These are phyloP conservation scores for Rhadinocentrus ornatus DNA, from an alignment of 2,797 vertebrate genomes.

Conservation along the genomic window DNA sequence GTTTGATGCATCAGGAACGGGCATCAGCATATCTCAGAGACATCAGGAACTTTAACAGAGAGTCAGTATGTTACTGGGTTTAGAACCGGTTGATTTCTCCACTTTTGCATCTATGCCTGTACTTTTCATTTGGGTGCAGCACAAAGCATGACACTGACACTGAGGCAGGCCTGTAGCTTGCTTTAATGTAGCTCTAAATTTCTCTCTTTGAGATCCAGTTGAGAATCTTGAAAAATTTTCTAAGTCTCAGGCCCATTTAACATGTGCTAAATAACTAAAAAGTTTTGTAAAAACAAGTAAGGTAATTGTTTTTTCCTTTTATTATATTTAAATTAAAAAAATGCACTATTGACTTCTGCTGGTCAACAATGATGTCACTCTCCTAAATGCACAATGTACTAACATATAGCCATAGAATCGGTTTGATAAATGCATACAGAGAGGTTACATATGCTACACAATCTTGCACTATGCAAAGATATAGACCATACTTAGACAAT, in stretches of 20 bases:
- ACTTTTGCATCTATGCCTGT: not conserved
- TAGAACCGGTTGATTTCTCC: not conserved
- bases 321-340: conserved; percentile 33
- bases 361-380: conserved; percentile 79
- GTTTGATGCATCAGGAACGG: not conserved
- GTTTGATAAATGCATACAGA: conserved; percentile 50
- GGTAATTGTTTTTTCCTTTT: conserved; percentile 15
- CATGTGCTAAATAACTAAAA: conserved; percentile 45
- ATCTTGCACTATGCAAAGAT: conserved; percentile 69
- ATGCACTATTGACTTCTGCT: conserved; percentile 71
- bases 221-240: conserved; percentile 14
- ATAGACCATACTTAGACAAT: conserved; percentile 59
- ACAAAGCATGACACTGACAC: conserved; percentile 2
- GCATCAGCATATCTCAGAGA: not conserved
- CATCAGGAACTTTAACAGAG: not conserved
- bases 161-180: not conserved
- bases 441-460: conserved; percentile 38
- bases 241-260: conserved; percentile 18
- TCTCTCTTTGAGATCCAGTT: conserved; percentile 16
- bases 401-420: conserved; percentile 68
- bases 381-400: conserved; percentile 60
- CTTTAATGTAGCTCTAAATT: not conserved
- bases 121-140: not conserved
- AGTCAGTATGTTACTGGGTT: not conserved
- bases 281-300: conserved; percentile 63